phyloP scores from a whole-genome alignment of 2,888 invertebrate genomes.

The Lydus trimaculatus region DNA sequence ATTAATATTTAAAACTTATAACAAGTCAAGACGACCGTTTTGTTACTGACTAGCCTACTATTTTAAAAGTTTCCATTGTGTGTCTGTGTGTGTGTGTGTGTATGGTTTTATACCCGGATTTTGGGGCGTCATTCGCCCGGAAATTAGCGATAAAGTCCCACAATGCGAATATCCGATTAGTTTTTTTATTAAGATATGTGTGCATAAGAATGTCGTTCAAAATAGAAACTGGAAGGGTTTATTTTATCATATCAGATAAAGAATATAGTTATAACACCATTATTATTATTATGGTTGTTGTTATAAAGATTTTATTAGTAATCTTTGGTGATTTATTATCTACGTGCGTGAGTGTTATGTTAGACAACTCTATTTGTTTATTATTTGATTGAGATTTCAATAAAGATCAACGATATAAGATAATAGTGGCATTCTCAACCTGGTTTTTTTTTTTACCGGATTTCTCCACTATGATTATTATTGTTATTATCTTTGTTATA shows the following conservation, averaged over 20 bases:
- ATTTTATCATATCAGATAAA: no score
- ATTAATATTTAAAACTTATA: not conserved
- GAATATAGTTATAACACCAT: not conserved
- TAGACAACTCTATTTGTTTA: conserved; percentile 32
- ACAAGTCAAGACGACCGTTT: not conserved
- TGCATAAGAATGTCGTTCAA: not conserved
- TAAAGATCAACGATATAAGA: not conserved
- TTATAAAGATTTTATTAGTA: not conserved
- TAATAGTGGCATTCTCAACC: not conserved
- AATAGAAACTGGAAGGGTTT: not conserved
- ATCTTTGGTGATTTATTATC: not conserved
- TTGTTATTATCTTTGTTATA: no score
- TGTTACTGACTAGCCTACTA: not conserved
- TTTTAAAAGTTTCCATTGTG: conserved; percentile 34
- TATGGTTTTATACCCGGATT: conserved; percentile 12
- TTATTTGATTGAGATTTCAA: not conserved
- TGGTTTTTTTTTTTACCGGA: not conserved
- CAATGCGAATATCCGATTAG: conserved; percentile 53
- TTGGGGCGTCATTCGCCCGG: conserved; percentile 46
- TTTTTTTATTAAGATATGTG: conserved; percentile 37
- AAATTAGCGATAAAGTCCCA: conserved; percentile 48
- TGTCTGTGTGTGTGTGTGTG: conserved; percentile 29
- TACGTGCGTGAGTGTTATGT: conserved; percentile 17
- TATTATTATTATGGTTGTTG: not conserved
- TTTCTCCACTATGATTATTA: no score